Evolutionary conservation across 2,797 vertebrate species (phyloP), one percentile per base, ranked within the genome.

Genomic region (Percopsis omiscomaycus): DNA sequence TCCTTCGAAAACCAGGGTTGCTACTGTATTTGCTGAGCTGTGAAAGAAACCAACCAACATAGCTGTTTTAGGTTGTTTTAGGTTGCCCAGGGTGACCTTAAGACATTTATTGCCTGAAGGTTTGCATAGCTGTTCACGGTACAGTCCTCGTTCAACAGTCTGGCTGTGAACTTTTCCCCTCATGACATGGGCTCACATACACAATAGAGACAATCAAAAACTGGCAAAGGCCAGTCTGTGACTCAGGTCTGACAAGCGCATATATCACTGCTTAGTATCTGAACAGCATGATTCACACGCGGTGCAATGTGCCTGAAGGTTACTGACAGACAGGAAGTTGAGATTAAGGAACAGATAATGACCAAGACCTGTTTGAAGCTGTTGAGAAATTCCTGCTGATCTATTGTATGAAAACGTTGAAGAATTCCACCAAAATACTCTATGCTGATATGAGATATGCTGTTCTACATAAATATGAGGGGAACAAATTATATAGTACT

Each of bases 201-300:
- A 54, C 4, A 29, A 54, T 6, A 54, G 12, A 28, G 12, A 28
- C 52, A 54, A 27, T 54, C 52, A 54, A 29, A 28, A 12, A 54
- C 11, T 12, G 9, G 5, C 27, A 46, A 47, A 16, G 44, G 4
- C 57, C 2, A 1, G 1, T 13, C 12, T 5, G 66, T 75, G 60
- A 74, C 58, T 70, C 69, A 60, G 42, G 53, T 55, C 56, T 46
- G 56, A 44, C 37, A 13, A 4, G 22, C n/a, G 27, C 5, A 55
- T 13, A 11, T 13, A 53, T 53, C 22, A 28, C 11, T 46, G 16
- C 37, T 58, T 44, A 46, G 46, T 42, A 57, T 58, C 55, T 71
- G 67, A 70, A 52, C 46, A 57, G 77, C 5, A 59, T 42, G 53
- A 55, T 53, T 56, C 62, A 64, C n/a, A 45, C 27, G 22, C 6